phyloP scores from a whole-genome alignment of 2,888 invertebrate species.

The Rotaria sp. region DNA sequence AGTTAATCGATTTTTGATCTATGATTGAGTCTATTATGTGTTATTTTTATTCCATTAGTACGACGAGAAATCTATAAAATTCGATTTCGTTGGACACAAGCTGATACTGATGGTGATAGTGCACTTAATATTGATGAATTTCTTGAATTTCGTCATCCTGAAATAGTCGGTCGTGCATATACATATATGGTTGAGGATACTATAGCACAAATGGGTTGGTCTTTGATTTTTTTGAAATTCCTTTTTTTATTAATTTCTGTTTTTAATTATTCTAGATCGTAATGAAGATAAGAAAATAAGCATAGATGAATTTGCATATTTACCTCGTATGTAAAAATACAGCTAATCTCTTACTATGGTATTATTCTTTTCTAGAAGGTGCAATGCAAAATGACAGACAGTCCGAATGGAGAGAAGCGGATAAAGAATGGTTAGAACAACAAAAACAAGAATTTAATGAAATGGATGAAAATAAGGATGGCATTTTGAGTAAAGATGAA shows the following conservation, averaged over 20 bases:
- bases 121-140: conserved; percentile 7
- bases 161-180: neutral
- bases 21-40: too few species aligned
- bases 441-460: neutral
- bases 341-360: too few species aligned
- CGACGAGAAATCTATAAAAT: neutral
- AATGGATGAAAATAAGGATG: conserved; percentile 1
- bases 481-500: neutral
- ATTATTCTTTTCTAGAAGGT: neutral
- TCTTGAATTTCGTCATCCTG: conserved; percentile 12
- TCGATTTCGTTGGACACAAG: conserved; percentile 14
- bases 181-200: neutral
- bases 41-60: neutral
- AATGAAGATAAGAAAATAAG: neutral
- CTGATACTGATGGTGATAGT: neutral
- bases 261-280: neutral
- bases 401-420: neutral
- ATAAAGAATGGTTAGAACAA: neutral
- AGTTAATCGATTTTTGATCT: neutral
- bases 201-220: neutral
- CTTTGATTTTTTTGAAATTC: neutral
- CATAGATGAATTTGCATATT: neutral
- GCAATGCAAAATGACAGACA: too few species aligned
- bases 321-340: neutral
- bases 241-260: neutral